Conservation (phyloP, 2,888 invertebrate species). For the Synergus gifuensis region DNA sequence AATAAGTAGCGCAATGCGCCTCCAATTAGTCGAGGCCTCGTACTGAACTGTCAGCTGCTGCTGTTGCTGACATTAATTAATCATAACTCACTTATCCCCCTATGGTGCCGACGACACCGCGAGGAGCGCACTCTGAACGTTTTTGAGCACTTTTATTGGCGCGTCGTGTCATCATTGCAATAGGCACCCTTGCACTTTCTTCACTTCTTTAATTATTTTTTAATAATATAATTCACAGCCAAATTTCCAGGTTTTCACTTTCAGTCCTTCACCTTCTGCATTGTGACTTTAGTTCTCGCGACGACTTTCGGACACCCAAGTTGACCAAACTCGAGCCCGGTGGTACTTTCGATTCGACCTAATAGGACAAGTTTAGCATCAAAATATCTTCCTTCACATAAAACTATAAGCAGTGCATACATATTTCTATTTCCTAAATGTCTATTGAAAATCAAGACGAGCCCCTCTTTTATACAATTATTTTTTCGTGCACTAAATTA, state of each 20-base stretch:
- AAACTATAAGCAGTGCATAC: neutral
- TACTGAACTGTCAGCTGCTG: slow-evolving; percentile 48
- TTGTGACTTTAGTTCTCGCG: slow-evolving; percentile 7
- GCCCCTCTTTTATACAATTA: neutral
- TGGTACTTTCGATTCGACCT: slow-evolving; percentile 17
- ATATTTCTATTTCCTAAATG: neutral
- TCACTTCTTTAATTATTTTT: slow-evolving; percentile 13
- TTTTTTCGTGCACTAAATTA: neutral
- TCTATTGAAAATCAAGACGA: neutral
- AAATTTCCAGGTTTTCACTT: slow-evolving; percentile 13
- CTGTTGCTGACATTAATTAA: slow-evolving; percentile 62
- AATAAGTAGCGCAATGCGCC: slow-evolving; percentile 25
- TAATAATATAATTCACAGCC: slow-evolving; percentile 19
- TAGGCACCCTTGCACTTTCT: slow-evolving; percentile 26
- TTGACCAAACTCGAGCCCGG: neutral
- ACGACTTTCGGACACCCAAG: neutral
- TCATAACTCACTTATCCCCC: slow-evolving; percentile 55
- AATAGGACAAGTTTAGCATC: neutral
- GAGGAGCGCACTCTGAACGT: slow-evolving; percentile 27
- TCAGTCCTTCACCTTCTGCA: neutral
- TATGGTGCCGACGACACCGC: slow-evolving; percentile 36
- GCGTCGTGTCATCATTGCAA: slow-evolving; percentile 32
- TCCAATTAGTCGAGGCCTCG: slow-evolving; percentile 35
- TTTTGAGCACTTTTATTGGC: slow-evolving; percentile 39
- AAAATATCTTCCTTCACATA: neutral